Conservation (phyloP, 35 echinoderm and acorn worm species). For the Strongylocentrotus purpuratus region DNA sequence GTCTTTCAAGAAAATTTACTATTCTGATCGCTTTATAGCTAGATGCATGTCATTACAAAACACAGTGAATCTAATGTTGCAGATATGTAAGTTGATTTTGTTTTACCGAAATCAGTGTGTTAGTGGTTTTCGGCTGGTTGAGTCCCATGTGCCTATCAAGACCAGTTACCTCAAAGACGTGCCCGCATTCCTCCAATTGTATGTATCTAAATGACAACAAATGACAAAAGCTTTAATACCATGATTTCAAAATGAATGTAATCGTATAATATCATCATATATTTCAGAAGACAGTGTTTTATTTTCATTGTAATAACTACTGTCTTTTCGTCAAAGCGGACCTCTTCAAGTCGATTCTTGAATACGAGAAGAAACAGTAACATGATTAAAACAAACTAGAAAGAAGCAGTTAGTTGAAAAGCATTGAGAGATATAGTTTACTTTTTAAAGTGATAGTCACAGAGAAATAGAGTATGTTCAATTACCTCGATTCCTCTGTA, state of each 20-base stretch:
- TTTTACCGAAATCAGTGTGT: neutral
- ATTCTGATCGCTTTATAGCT: no score
- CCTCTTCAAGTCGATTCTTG: conserved; percentile 47
- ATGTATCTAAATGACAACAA: conserved; percentile 48
- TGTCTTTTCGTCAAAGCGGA: neutral
- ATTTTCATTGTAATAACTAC: neutral
- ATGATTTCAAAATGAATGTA: neutral
- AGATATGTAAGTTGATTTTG: no score
- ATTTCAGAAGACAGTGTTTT: neutral
- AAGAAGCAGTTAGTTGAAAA: no score
- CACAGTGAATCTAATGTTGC: no score
- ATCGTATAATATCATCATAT: neutral
- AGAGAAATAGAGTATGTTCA: neutral
- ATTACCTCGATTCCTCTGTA: conserved; percentile 34
- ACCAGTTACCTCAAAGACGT: conserved; percentile 61
- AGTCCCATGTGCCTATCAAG: conserved; percentile 4
- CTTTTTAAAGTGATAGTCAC: no score
- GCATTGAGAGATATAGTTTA: no score
- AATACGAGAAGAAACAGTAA: neutral
- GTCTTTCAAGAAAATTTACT: no score
- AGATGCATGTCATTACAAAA: no score
- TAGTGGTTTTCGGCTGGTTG: neutral
- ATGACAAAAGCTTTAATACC: no score
- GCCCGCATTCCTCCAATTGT: conserved; percentile 58
- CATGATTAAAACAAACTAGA: no score